A percentile compares a stretch with the other conserved stretches of the same genome.
Evolutionary conservation across 2,113 vertebrate species (phyloP).

Genomic region (Phaethon lepturus): DNA sequence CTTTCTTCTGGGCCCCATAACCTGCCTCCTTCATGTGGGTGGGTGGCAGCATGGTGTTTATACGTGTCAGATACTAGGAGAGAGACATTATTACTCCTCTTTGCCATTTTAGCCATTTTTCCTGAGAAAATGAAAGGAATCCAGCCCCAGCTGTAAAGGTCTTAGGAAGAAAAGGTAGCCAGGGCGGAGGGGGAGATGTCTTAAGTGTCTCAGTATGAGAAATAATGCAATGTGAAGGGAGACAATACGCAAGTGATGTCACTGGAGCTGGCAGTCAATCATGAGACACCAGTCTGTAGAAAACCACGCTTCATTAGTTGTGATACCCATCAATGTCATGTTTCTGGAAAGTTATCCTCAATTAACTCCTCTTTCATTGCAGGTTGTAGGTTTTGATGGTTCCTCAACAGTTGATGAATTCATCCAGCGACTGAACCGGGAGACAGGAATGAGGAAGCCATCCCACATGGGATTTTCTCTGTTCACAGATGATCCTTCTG

Average conservation of each 20-base stretch:
- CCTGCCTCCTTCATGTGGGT: neutral
- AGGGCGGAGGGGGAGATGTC: neutral
- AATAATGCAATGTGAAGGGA: neutral
- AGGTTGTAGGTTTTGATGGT: constrained; percentile 92
- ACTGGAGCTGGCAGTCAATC: neutral
- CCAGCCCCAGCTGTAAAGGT: neutral
- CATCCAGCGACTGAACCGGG: constrained; percentile 84
- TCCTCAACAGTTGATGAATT: constrained; percentile 90
- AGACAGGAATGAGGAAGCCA: constrained; percentile 84
- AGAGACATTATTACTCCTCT: neutral
- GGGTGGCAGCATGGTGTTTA: neutral
- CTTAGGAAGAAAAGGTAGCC: neutral
- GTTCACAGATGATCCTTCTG: constrained; percentile 89
- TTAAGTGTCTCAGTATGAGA: neutral
- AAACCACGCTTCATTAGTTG: neutral
- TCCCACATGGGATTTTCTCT: constrained; percentile 85
- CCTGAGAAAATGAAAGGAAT: neutral
- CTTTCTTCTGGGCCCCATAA: neutral
- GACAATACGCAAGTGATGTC: neutral
- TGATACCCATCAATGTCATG: neutral
- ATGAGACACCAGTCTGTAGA: neutral
- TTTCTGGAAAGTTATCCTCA: neutral
- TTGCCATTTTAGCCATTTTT: neutral
- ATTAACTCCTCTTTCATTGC: neutral
- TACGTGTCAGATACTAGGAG: neutral